Evolutionary conservation across 2,113 vertebrate species (phyloP).

Genomic region (Columbina picui): DNA sequence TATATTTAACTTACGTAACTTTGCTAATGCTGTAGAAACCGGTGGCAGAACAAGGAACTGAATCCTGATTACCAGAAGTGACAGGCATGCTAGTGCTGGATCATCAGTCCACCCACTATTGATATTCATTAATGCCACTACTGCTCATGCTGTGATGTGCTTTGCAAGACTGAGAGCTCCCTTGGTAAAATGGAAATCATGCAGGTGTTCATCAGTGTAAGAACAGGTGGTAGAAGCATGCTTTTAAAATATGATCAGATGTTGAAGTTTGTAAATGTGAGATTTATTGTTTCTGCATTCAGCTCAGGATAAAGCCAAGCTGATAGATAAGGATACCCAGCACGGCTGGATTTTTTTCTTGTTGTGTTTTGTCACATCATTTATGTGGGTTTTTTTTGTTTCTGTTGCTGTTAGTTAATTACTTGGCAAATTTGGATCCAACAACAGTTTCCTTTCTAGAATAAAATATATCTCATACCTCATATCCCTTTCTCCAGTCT

Average conservation of each 20-base stretch:
- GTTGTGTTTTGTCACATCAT: not conserved
- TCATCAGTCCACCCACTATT: not conserved
- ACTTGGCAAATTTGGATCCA: not conserved
- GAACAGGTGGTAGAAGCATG: not conserved
- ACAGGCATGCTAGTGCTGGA: not conserved
- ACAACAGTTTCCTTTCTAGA: not conserved
- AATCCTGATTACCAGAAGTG: not conserved
- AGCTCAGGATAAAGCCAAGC: not conserved
- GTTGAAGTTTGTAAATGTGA: not conserved
- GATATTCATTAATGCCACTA: not conserved
- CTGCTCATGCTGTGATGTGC: not conserved
- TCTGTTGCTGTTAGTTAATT: not conserved
- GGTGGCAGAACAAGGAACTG: not conserved
- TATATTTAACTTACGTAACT: not conserved
- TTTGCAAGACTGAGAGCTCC: constrained; percentile 11
- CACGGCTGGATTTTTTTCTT: not conserved
- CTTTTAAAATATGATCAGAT: not conserved
- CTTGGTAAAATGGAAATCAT: not conserved
- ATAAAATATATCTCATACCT: not conserved
- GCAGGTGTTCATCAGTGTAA: not conserved
- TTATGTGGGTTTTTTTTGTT: not conserved
- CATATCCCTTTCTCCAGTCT: not conserved
- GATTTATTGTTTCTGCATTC: not conserved
- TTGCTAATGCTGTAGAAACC: not conserved
- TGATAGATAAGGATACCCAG: not conserved